Percentiles rank a stretch among this genome's conserved stretches.
phyloP scores from a whole-genome alignment of 37 sponge, comb jelly and placozoan species.

The Aplysina aerophoba region DNA sequence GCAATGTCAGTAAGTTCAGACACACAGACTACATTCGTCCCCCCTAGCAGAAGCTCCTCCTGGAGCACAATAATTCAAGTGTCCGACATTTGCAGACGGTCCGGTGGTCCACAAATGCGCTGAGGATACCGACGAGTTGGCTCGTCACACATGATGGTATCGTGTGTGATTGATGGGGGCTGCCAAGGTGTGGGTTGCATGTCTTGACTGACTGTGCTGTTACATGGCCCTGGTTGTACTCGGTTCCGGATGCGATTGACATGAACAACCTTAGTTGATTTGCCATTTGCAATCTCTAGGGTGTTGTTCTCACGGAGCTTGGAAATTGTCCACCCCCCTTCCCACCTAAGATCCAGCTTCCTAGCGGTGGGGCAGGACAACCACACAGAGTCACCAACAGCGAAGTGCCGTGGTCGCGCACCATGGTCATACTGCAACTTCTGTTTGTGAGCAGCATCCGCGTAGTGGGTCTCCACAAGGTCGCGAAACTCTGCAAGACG shows the following conservation, averaged over 20 bases:
- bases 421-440: constrained; percentile 36
- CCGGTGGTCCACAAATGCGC: too few species aligned
- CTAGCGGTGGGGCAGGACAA: constrained; percentile 62
- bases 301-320: constrained; percentile 4
- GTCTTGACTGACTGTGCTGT: too few species aligned
- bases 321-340: constrained; percentile 52
- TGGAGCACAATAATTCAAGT: too few species aligned
- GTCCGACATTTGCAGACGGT: too few species aligned
- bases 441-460: constrained; percentile 27
- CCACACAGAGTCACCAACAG: constrained; percentile 62
- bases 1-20: too few species aligned
- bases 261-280: neutral
- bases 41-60: too few species aligned
- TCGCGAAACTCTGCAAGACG: constrained; percentile 51
- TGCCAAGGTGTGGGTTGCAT: too few species aligned
- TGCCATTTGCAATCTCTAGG: neutral
- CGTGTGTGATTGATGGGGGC: neutral
- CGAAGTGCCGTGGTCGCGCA: constrained; percentile 3
- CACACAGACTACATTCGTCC: too few species aligned
- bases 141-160: too few species aligned
- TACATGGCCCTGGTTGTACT: constrained; percentile 32
- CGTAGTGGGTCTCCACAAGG: constrained; percentile 40
- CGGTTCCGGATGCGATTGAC: neutral
- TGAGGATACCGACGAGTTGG: too few species aligned
- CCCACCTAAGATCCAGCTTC: constrained; percentile 71